Conservation (phyloP, 2,113 vertebrate genomes). For the Formicarius rufipectus region DNA sequence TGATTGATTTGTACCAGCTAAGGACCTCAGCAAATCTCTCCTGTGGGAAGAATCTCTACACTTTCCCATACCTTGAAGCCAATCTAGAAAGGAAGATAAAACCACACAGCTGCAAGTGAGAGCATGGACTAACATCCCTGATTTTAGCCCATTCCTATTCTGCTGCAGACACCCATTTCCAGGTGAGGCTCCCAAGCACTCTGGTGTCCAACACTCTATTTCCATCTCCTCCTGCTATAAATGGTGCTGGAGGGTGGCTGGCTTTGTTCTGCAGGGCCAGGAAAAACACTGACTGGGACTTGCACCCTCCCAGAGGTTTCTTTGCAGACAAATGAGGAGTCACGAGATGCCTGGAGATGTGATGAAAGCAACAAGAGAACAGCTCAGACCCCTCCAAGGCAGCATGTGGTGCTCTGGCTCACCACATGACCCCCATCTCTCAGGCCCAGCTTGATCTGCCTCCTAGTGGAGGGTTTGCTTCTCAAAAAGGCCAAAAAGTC, state of each 20-base stretch:
- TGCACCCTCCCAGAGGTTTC: background rate
- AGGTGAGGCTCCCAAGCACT: background rate
- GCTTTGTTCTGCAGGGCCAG: background rate
- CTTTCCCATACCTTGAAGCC: conserved; percentile 3
- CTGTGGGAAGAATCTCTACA: background rate
- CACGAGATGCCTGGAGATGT: background rate
- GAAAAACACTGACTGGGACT: background rate
- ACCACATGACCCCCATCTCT: background rate
- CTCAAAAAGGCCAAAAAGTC: background rate
- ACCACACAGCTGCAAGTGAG: background rate
- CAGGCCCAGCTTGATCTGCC: background rate
- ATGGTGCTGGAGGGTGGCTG: background rate
- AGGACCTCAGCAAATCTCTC: conserved; percentile 54
- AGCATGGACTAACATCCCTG: background rate
- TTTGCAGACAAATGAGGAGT: background rate
- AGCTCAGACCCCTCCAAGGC: background rate
- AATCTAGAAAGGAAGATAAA: conserved; percentile 36
- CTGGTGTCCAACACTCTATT: background rate
- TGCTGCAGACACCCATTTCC: background rate
- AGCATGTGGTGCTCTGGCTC: background rate
- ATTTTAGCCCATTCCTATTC: background rate
- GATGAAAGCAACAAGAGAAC: background rate
- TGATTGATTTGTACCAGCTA: conserved; percentile 48
- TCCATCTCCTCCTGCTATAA: background rate
- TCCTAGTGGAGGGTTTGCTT: background rate